Base-by-base conservation (phyloP, 2,888 invertebrate genomes). In the Argynnis bischoffii region DNA sequence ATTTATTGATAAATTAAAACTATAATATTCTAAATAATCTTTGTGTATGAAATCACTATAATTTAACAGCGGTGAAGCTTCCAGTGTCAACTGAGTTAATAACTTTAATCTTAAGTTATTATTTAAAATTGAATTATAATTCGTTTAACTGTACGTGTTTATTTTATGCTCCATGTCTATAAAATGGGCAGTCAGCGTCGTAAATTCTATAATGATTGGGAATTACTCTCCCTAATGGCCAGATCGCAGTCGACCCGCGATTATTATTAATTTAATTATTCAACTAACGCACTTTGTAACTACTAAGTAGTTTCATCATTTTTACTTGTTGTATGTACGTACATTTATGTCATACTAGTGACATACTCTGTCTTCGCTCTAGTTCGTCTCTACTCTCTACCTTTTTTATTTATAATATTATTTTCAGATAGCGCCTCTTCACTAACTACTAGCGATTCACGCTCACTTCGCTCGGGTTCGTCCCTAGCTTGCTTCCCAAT, bases 211-310 rank as follows among this genome's bases (percentile, higher is more conserved):
- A 60, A 69, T 64, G 48, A 50, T 16, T 53, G 60, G 16, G 67
- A 67, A 67, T 69, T 60, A 69, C 55, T 69, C 67, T 60, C 55
- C 47, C 59, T 66, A 66, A 69, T 63, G 21, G 59, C 55, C 35
- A 18, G 59, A 35, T 35, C 26, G 59, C 48, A 54, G 60, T 55
- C 60, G 54, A 65, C 53, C 1, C 11, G 35, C 18, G 59, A 57
- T 65, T 26, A 48, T 26, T 47, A 59, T 59, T 59, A 2, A 48
- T 59, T 59, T 59, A n/a, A 26, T 59, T 59, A 48, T 16, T 59
- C 26, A 26, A 59, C 48, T 26, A 26, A 11, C 13, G 5, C 11
- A 26, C 16, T 48, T 48, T 21, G 26, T 48, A 59, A 59, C 46
- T 26, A 41, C 11, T 26, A 21, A 53, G 26, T 47, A 48, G 26